Evolutionary conservation across 2,797 vertebrate species (phyloP).

Genomic region (Anguilla marmorata): DNA sequence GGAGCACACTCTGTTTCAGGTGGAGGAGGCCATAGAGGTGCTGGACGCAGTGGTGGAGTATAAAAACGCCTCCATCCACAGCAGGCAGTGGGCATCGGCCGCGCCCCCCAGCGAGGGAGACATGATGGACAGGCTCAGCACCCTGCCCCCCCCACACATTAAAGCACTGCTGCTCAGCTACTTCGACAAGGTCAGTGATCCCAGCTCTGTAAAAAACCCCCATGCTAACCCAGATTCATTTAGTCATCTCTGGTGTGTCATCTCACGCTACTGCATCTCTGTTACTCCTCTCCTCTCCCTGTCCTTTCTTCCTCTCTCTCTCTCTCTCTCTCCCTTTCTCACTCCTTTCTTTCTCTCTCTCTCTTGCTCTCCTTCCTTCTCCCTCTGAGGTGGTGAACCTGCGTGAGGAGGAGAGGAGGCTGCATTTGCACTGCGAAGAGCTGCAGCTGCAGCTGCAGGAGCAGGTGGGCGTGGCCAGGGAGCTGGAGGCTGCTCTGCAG

Average conservation of each 20-base stretch:
- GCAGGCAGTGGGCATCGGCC: conserved; percentile 67
- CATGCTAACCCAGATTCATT: not conserved
- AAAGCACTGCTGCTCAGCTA: conserved; percentile 81
- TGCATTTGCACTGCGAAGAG: conserved; percentile 77
- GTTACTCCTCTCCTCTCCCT: not conserved
- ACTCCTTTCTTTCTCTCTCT: not conserved
- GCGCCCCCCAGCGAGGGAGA: conserved; percentile 68
- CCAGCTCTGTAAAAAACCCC: not conserved
- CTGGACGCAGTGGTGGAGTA: conserved; percentile 85
- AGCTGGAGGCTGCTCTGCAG: conserved; percentile 77
- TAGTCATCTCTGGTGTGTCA: not conserved
- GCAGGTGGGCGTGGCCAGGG: conserved; percentile 63
- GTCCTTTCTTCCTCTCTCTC: not conserved
- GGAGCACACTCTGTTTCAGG: conserved; percentile 78
- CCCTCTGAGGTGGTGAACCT: conserved; percentile 79
- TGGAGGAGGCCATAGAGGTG: conserved; percentile 86
- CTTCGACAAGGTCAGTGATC: conserved; percentile 80
- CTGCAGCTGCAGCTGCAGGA: conserved; percentile 74
- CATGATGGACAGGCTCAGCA: conserved; percentile 76
- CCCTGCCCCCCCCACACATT: conserved; percentile 72
- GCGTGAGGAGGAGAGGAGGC: conserved; percentile 70
- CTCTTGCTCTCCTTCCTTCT: conserved; percentile 13
- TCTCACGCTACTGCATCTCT: not conserved
- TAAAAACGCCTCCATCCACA: conserved; percentile 78
- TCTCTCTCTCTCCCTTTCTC: not conserved